Evolutionary conservation across 2,113 vertebrate genomes (phyloP).

Genomic region (Amia ocellicauda): DNA sequence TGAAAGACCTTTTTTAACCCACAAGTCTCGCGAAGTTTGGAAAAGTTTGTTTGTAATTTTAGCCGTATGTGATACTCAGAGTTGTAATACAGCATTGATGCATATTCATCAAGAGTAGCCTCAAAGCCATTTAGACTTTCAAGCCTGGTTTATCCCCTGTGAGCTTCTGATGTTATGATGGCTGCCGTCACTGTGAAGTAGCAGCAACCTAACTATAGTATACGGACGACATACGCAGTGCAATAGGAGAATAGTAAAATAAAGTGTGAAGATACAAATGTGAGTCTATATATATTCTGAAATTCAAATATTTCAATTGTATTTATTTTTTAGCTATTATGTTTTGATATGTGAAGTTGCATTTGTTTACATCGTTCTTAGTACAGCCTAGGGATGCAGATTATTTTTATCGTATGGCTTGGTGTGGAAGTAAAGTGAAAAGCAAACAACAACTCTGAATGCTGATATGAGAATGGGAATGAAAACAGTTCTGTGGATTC

Average conservation of each 20-base stretch:
- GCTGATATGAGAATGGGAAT: conserved; percentile 5
- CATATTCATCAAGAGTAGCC: too few relatives aligned
- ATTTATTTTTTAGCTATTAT: conserved; percentile 13
- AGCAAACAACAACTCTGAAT: not conserved
- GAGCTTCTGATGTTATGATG: not conserved
- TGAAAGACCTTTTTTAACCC: too few relatives aligned
- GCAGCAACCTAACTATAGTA: too few relatives aligned
- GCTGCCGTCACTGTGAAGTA: not conserved
- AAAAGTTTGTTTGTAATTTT: too few relatives aligned
- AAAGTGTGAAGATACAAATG: conserved; percentile 23
- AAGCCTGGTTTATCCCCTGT: too few relatives aligned
- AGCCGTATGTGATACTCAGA: too few relatives aligned
- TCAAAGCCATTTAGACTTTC: too few relatives aligned
- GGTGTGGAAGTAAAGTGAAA: not conserved
- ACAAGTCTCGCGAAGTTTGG: too few relatives aligned
- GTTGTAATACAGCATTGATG: too few relatives aligned
- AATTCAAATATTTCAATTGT: conserved; percentile 1
- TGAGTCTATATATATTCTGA: too few relatives aligned
- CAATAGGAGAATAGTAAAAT: too few relatives aligned
- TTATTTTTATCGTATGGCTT: conserved; percentile 58
- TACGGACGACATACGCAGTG: too few relatives aligned
- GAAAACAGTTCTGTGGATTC: not conserved
- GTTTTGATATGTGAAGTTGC: conserved; percentile 37
- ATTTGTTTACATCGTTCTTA: conserved; percentile 53
- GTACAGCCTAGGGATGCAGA: conserved; percentile 44